Evolutionary conservation across 2,797 vertebrate species (phyloP).

Genomic region (Microctenopoma steveboyesi): DNA sequence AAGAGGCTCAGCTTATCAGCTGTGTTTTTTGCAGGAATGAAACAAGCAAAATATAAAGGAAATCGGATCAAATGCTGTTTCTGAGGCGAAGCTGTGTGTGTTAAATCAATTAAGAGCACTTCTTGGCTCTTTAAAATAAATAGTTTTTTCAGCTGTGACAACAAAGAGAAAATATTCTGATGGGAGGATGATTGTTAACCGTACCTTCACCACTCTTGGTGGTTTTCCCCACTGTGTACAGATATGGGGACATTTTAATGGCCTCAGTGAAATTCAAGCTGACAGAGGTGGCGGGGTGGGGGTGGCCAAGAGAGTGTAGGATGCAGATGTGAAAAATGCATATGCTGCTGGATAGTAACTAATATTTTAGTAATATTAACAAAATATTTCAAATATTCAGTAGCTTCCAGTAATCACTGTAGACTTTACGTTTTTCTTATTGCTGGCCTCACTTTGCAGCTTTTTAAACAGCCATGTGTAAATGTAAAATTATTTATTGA

Average conservation of each 20-base stretch:
- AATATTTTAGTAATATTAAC: background rate
- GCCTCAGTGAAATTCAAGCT: background rate
- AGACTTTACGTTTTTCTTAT: background rate
- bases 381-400: too few species aligned
- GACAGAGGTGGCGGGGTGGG: background rate
- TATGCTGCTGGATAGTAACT: background rate
- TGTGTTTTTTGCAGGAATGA: background rate
- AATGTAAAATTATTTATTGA: too few species aligned
- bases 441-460: background rate
- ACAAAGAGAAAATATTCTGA: slow-evolving; percentile 11
- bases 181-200: slow-evolving; percentile 23
- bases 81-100: background rate
- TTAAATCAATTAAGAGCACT: slow-evolving; percentile 10
- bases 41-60: background rate
- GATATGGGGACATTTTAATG: background rate
- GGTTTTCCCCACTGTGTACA: slow-evolving; percentile 1
- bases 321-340: background rate
- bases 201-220: background rate
- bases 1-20: slow-evolving; percentile 7
- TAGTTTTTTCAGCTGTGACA: slow-evolving; percentile 4
- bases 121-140: slow-evolving; percentile 17
- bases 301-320: background rate
- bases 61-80: background rate
- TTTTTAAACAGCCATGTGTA: too few species aligned
- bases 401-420: too few species aligned